These are phyloP conservation scores for Bicyclus anynana DNA, from an alignment of 1,140 invertebrate genomes.

Conservation along the genomic window DNA sequence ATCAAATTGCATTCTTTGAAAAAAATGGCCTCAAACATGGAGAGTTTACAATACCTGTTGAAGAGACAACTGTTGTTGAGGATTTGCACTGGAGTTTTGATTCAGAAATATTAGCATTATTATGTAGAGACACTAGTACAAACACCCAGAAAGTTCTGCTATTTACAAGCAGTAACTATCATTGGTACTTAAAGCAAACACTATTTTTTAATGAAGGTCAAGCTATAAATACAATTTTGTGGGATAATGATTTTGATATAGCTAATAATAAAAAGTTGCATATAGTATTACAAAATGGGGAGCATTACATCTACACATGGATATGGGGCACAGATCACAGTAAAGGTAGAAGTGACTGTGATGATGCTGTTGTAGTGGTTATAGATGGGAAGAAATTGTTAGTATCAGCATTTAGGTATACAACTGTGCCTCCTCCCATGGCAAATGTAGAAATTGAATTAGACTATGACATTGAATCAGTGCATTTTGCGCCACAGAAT, in stretches of 20 bases:
- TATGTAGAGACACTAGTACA: slow-evolving; percentile 67
- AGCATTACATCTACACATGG: slow-evolving; percentile 80
- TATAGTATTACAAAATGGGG: slow-evolving; percentile 76
- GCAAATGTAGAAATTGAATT: slow-evolving; percentile 80
- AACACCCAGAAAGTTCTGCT: slow-evolving; percentile 80
- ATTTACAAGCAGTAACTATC: slow-evolving; percentile 91
- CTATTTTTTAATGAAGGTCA: slow-evolving; percentile 75
- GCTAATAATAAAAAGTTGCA: slow-evolving; percentile 79
- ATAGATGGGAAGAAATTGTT: slow-evolving; percentile 87
- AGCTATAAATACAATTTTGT: slow-evolving; percentile 76
- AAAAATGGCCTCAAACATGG: slow-evolving; percentile 95
- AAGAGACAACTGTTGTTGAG: slow-evolving; percentile 76
- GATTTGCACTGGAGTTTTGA: slow-evolving; percentile 87
- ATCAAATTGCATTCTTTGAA: slow-evolving; percentile 91
- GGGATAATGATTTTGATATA: slow-evolving; percentile 79
- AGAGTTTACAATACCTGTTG: slow-evolving; percentile 85
- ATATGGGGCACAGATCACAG: slow-evolving; percentile 80
- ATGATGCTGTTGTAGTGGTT: slow-evolving; percentile 83
- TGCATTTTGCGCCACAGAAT: slow-evolving; percentile 78
- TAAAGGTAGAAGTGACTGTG: slow-evolving; percentile 62
- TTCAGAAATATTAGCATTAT: slow-evolving; percentile 85
- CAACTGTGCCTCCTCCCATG: slow-evolving; percentile 91
- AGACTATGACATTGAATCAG: slow-evolving; percentile 77
- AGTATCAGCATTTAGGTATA: slow-evolving; percentile 84
- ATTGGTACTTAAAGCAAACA: slow-evolving; percentile 93